These are phyloP conservation scores for Tachysurus vachellii DNA, from an alignment of 2,113 vertebrate species.

Conservation along the genomic window DNA sequence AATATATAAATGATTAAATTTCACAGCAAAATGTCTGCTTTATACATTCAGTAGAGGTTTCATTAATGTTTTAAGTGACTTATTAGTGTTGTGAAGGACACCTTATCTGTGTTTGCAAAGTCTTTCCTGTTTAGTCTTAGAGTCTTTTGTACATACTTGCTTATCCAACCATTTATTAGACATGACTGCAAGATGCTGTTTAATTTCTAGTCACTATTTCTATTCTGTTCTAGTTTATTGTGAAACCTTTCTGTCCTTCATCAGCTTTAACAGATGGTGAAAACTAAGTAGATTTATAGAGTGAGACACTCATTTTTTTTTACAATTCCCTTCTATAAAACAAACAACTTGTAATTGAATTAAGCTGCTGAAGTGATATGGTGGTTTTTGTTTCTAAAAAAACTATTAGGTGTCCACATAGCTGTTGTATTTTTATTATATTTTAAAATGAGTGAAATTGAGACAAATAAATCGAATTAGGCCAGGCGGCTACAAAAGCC, in stretches of 20 bases:
- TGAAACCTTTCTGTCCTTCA: neutral
- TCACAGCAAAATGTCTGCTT: neutral
- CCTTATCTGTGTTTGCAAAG: neutral
- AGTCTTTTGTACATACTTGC: neutral
- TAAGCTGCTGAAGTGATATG: neutral
- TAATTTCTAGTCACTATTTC: neutral
- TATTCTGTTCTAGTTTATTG: neutral
- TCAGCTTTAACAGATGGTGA: neutral
- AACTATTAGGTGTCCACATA: neutral
- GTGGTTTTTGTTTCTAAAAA: neutral
- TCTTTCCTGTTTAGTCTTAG: neutral
- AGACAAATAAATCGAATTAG: neutral
- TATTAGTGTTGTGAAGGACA: neutral
- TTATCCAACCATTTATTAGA: neutral
- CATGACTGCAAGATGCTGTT: neutral
- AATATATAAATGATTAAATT: neutral
- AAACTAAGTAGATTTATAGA: neutral
- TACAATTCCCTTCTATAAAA: neutral
- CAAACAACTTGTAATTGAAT: neutral
- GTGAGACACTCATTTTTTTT: neutral
- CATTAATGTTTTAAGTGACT: neutral
- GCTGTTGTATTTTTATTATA: neutral
- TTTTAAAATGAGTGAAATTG: neutral
- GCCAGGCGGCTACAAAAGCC: neutral
- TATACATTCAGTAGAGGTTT: neutral